Percentiles rank a stretch among this genome's conserved stretches.
Evolutionary conservation across 2,797 vertebrate genomes (phyloP).

Genomic region (Sebastes steindachneri): DNA sequence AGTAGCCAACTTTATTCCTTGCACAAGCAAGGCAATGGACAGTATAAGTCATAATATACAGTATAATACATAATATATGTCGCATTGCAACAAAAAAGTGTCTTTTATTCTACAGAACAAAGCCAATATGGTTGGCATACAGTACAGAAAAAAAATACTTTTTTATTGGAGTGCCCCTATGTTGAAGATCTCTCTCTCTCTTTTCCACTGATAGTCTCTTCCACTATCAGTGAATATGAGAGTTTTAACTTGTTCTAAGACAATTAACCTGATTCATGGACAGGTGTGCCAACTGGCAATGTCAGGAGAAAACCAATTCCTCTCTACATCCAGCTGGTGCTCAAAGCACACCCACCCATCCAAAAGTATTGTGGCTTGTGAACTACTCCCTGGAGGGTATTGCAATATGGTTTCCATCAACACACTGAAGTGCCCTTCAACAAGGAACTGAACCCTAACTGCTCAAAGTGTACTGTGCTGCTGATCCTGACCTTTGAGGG

Average conservation of each 20-base stretch:
- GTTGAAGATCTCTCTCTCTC: neutral
- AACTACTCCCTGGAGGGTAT: conserved; percentile 49
- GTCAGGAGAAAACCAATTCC: conserved; percentile 43
- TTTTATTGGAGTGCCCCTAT: neutral
- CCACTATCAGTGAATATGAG: conserved; percentile 7
- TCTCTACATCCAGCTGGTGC: conserved; percentile 44
- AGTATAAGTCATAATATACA: neutral
- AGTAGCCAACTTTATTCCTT: too few relatives aligned
- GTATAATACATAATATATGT: neutral
- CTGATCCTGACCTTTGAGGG: conserved; percentile 51
- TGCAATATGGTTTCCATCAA: conserved; percentile 66
- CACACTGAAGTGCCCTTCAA: conserved; percentile 59
- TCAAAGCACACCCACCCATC: conserved; percentile 44
- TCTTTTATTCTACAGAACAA: neutral
- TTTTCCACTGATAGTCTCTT: neutral
- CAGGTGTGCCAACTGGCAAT: conserved; percentile 53
- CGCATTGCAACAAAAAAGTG: neutral
- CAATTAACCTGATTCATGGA: conserved; percentile 43
- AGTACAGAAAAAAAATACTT: neutral
- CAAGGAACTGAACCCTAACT: conserved; percentile 48
- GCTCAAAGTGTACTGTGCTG: conserved; percentile 25
- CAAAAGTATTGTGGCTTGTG: conserved; percentile 49
- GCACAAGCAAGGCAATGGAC: neutral
- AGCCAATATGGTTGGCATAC: neutral
- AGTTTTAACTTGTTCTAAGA: conserved; percentile 20